These are phyloP conservation scores for Umimayanthus kanabou DNA, from an alignment of 92 coral and sea anemone genomes.

Conservation along the genomic window DNA sequence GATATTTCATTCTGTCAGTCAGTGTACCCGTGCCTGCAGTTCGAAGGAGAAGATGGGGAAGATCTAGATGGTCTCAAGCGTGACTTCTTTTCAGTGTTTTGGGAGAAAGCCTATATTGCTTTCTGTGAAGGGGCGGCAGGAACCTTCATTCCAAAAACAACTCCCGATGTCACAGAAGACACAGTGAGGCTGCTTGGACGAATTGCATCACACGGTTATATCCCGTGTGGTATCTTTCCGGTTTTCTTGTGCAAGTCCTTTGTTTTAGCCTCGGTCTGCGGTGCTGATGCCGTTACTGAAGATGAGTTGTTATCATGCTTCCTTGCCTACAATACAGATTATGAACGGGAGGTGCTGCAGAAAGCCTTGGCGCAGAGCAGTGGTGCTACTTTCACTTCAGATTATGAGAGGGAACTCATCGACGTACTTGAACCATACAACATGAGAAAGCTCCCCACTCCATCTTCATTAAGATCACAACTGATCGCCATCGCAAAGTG, in stretches of 20 bases:
- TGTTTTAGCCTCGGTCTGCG: conserved; percentile 23
- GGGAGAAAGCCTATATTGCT: conserved; percentile 43
- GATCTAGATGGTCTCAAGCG: conserved; percentile 40
- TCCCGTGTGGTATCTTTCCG: conserved; percentile 42
- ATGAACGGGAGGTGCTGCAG: conserved; percentile 36
- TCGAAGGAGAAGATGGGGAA: conserved; percentile 30
- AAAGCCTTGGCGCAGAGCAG: conserved; percentile 5
- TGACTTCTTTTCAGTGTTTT: conserved; percentile 31
- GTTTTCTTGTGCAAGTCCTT: conserved; percentile 40
- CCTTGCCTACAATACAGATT: conserved; percentile 40
- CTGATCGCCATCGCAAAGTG: conserved; percentile 35
- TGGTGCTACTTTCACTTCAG: conserved; percentile 23
- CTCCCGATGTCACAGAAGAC: conserved; percentile 44
- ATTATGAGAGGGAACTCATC: conserved; percentile 22
- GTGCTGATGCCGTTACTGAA: conserved; percentile 32
- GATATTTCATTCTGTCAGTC: conserved; percentile 26
- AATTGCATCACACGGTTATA: conserved; percentile 42
- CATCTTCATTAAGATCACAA: conserved; percentile 31
- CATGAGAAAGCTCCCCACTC: conserved; percentile 29
- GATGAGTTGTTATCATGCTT: conserved; percentile 44
- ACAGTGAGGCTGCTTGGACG: conserved; percentile 40
- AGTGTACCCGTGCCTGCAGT: conserved; percentile 3
- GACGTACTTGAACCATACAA: conserved; percentile 43
- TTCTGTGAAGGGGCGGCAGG: conserved; percentile 47
- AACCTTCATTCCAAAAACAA: conserved; percentile 39